phyloP scores from a whole-genome alignment of 2,797 vertebrate species.

The Notolabrus celidotus region DNA sequence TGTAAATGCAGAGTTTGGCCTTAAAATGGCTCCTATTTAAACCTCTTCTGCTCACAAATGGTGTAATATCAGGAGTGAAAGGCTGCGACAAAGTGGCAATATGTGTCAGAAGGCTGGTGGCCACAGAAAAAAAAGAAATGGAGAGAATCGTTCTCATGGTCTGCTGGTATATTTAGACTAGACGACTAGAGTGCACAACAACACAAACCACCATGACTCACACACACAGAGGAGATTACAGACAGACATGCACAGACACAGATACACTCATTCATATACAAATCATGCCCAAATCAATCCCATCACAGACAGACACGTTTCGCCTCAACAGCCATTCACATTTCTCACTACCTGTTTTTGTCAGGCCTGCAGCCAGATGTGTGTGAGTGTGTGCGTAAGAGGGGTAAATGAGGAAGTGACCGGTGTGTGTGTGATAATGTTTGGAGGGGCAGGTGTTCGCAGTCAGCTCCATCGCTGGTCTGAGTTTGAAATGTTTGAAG shows the following conservation, averaged over 20 bases:
- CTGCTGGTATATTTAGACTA: conserved; percentile 75
- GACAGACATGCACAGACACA: conserved; percentile 39
- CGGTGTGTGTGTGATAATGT: conserved; percentile 5
- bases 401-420: conserved; percentile 64
- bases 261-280: conserved; percentile 46
- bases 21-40: conserved; percentile 66
- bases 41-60: conserved; percentile 34
- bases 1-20: conserved; percentile 43
- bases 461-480: conserved; percentile 21
- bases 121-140: conserved; percentile 38
- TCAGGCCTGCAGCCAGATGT: conserved; percentile 51
- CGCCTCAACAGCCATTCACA: conserved; percentile 52
- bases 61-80: conserved; percentile 56
- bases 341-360: conserved; percentile 81
- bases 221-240: conserved; percentile 42
- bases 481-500: not conserved
- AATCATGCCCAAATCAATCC: conserved; percentile 50
- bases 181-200: conserved; percentile 52
- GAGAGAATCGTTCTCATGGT: conserved; percentile 72
- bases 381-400: conserved; percentile 4
- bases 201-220: conserved; percentile 67
- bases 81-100: conserved; percentile 41
- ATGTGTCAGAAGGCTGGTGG: conserved; percentile 67
- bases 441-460: conserved; percentile 47
- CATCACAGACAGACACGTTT: conserved; percentile 50